phyloP scores from a whole-genome alignment of 2,797 vertebrate genomes.

The Rhincodon typus region DNA sequence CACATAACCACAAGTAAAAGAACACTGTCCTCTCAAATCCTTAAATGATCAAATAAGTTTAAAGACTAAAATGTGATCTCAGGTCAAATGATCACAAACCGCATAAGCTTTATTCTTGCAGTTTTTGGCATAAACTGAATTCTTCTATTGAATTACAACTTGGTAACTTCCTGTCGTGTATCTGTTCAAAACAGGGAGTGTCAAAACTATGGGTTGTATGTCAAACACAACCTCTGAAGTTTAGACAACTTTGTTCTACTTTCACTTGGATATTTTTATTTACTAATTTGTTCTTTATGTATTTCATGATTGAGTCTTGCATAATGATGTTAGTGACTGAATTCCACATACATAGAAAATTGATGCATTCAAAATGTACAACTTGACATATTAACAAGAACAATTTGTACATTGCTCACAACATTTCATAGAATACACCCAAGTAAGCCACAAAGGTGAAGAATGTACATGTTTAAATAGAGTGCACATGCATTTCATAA shows the following conservation, averaged over 20 bases:
- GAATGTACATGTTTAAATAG: not conserved
- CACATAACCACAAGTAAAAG: not conserved
- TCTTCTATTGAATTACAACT: not conserved
- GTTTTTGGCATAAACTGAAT: not conserved
- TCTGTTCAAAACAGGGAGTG: not conserved
- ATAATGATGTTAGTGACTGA: not conserved
- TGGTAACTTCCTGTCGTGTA: not conserved
- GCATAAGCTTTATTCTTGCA: not conserved
- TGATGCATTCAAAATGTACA: not conserved
- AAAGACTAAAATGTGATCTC: not conserved
- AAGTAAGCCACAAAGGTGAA: not conserved
- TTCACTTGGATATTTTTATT: not conserved
- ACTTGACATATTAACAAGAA: not conserved
- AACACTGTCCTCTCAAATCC: not conserved
- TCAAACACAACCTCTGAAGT: not conserved
- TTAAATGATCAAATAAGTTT: not conserved
- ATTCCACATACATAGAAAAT: not conserved
- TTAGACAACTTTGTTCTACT: not conserved
- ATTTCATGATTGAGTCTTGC: not conserved
- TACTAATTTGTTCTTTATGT: not conserved
- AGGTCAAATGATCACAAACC: slow-evolving; percentile 22
- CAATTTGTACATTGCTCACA: not conserved
- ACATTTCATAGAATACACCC: not conserved
- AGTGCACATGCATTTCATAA: not conserved
- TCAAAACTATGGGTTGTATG: not conserved